A percentile compares a stretch with the other conserved stretches of the same genome.
These are phyloP conservation scores for Lordiphosa clarofinis DNA, from an alignment of 1,140 invertebrate species.

Conservation along the genomic window DNA sequence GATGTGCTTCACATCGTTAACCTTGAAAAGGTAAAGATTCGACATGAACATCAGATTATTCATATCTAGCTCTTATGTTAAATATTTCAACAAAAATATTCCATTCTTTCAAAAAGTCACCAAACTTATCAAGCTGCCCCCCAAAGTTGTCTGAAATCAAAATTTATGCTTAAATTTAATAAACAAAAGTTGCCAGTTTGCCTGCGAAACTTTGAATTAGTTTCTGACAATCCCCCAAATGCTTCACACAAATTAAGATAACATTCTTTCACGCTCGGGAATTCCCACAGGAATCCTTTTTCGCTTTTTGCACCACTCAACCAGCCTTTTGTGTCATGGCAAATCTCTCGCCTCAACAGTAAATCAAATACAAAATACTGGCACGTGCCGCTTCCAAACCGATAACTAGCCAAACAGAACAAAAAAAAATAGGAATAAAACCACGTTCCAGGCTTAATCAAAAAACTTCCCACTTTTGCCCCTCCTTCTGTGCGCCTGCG, in stretches of 20 bases:
- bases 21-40: too few relatives aligned
- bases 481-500: not conserved
- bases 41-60: too few relatives aligned
- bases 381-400: conserved; percentile 46
- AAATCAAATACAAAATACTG: conserved; percentile 72
- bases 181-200: too few relatives aligned
- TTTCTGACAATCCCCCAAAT: conserved; percentile 7
- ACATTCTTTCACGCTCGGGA: conserved; percentile 8
- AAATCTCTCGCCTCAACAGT: conserved; percentile 53
- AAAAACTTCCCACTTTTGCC: conserved; percentile 27
- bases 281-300: conserved; percentile 14
- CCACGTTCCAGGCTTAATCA: conserved; percentile 28
- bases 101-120: too few relatives aligned
- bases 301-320: not conserved
- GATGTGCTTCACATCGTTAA: too few relatives aligned
- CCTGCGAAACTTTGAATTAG: not conserved
- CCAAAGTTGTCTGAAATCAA: not conserved
- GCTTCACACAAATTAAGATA: conserved; percentile 26
- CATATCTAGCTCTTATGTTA: too few relatives aligned
- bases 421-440: not conserved
- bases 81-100: too few relatives aligned
- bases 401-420: conserved; percentile 22
- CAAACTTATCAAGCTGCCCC: too few relatives aligned
- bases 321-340: conserved; percentile 6
- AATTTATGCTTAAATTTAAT: too few relatives aligned